Evolutionary conservation across 2,797 vertebrate species (phyloP), one percentile per base, ranked within the genome.

Genomic region (Sebastes reedi): DNA sequence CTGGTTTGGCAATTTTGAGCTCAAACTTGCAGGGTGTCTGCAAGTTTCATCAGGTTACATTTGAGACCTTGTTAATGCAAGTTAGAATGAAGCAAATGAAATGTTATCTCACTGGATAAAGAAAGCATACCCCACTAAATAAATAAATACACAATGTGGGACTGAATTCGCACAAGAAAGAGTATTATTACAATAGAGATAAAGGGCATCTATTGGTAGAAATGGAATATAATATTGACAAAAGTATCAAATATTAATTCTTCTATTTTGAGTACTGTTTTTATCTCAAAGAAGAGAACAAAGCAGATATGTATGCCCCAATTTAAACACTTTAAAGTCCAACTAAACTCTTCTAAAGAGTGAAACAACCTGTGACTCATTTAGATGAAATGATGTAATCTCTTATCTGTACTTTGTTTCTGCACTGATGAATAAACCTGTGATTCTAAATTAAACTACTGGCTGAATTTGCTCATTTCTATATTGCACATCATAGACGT

Each of bases 21-120:
- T 79, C 27, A 71, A 68, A 77, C 59, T 16, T 73, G 29, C 32
- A 34, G 58, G 9, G 34, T 85, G 73, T 87, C 87, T 78, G 67
- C 56, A 46, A 71, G 79, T 90, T 84, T 88, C 77, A 82, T 86
- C 81, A 84, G 65, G 67, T 65, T 83, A 55, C 60, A 73, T 75
- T 32, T 46, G 32, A 88, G 76, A 72, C 59, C 46, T 24, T 54
- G 50, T 77, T 82, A 64, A 71, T 72, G 58, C 34, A 71, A 78
- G 58, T 71, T 74, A 42, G 16, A 80, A 74, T 34, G 14, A 79
- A 67, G 67, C 27, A 70, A 74, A 82, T 71, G 69, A 42, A 74
- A 75, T 64, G 24, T 39, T 55, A 25, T 30, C 25, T 70, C 14
- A 59, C 22, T 66, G 39, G 8, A 50, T 55, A n/a, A 34, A 73